Evolutionary conservation across 2,797 vertebrate genomes (phyloP).

Genomic region (Clarias fuscus): DNA sequence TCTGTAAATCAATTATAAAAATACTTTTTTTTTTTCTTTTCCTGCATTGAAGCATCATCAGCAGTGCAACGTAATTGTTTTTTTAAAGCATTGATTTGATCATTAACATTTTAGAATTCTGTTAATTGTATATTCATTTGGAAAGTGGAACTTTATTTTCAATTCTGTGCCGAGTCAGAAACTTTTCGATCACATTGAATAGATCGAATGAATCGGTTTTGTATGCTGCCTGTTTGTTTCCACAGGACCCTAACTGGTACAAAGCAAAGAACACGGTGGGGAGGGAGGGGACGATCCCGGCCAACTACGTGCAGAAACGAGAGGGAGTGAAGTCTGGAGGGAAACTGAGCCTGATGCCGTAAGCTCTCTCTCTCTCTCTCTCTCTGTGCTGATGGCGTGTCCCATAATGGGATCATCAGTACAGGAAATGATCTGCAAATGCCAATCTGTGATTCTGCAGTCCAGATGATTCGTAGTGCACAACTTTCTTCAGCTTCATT

Average conservation of each 20-base stretch:
- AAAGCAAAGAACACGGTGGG: slow-evolving; percentile 92
- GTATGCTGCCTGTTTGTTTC: neutral
- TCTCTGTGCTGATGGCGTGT: neutral
- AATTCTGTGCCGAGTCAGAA: neutral
- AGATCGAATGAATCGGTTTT: neutral
- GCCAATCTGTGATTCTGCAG: neutral
- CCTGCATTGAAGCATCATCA: neutral
- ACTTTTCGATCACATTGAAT: neutral
- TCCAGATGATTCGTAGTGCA: neutral
- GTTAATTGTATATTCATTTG: neutral
- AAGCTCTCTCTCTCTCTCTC: slow-evolving; percentile 67
- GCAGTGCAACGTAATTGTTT: neutral
- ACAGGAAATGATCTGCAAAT: slow-evolving; percentile 7
- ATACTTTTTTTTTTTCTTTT: too few species aligned
- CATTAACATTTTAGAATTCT: neutral
- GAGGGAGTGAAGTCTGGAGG: slow-evolving; percentile 90
- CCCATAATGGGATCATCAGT: neutral
- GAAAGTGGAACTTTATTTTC: neutral
- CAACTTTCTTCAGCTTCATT: neutral
- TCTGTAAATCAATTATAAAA: neutral
- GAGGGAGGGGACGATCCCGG: slow-evolving; percentile 90
- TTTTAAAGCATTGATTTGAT: neutral
- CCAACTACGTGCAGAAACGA: slow-evolving; percentile 95
- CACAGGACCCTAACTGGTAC: slow-evolving; percentile 97
- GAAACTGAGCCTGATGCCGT: slow-evolving; percentile 99